Base-by-base conservation (phyloP, 2,888 invertebrate genomes). In the Pherbina coryleti region DNA sequence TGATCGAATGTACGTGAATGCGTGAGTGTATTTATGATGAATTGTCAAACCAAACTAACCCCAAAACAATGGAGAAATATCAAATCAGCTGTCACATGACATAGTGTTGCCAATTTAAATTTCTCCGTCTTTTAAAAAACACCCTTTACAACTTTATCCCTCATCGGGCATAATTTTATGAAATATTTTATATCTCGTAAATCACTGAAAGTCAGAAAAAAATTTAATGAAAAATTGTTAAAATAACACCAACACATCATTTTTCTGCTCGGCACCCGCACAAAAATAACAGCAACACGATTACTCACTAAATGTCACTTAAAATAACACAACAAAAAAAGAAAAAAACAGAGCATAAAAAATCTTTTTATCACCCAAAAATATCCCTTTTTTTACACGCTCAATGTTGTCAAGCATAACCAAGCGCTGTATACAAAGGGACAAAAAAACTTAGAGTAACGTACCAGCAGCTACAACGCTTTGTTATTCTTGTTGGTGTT, bases 251-350 rank as follows among this genome's bases (percentile, higher is more conserved):
- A 19, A 55, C 19, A 19, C 55, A 19, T 55, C 19, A 55, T 19
- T 55, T 55, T 22, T 19, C 7, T 22, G 8, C 55, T 55, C 22
- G 14, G 11, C 5, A 19, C 55, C 19, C 55, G n/a, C 55, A 19
- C 55, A 19, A 22, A 55, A 66, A 66, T 22, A 70, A n/a, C 53
- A 53, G 7, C 70, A 49, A 70, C 70, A 70, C 70, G 70, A 70
- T 70, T 70, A 53, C 31, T 70, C 70, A 70, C 70, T 70, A 70
- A 70, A 70, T 70, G 70, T 70, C 70, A 70, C 25, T 70, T 51
- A 17, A 31, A 70, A 17, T 25, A 53, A 53, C 25, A 53, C 4
- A 37, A 66, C 44, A 44, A 67, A 67, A 67, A 2, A 14, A 19
- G n/a, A n/a, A n/a, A n/a, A n/a, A n/a, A n/a, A n/a, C n/a, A n/a